phyloP scores from a whole-genome alignment of 1,140 invertebrate species.

The Musca vetustissima region DNA sequence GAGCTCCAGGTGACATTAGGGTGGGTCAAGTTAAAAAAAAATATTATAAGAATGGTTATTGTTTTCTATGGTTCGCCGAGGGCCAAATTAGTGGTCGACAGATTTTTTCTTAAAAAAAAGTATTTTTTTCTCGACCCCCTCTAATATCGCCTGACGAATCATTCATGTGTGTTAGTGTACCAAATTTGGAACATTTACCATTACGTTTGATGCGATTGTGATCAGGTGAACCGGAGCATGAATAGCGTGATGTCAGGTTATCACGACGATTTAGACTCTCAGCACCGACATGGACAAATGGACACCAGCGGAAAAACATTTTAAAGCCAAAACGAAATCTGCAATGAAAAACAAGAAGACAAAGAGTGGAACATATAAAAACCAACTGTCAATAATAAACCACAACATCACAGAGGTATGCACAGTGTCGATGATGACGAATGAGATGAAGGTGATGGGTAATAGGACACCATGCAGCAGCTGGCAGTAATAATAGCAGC shows the following conservation, averaged over 20 bases:
- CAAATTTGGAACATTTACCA: conserved; percentile 58
- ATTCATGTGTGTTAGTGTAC: background rate
- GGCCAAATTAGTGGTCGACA: too few species aligned
- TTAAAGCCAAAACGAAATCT: conserved; percentile 88
- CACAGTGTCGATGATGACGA: too few species aligned
- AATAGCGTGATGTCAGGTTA: conserved; percentile 69
- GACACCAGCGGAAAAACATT: conserved; percentile 82
- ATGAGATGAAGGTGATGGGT: too few species aligned
- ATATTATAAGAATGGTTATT: too few species aligned
- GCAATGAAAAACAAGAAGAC: conserved; percentile 31
- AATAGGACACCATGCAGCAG: too few species aligned
- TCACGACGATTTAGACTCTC: conserved; percentile 67
- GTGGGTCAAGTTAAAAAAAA: background rate
- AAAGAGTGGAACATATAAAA: background rate
- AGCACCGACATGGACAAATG: conserved; percentile 68
- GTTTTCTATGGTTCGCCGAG: too few species aligned
- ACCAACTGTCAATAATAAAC: too few species aligned
- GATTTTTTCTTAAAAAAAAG: background rate
- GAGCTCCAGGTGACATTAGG: background rate
- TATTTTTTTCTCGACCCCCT: background rate
- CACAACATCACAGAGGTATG: too few species aligned
- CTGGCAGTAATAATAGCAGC: background rate
- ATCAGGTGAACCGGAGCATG: conserved; percentile 71
- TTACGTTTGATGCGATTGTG: conserved; percentile 70
- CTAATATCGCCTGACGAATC: background rate